Percentiles rank a stretch among this genome's conserved stretches.
These are phyloP conservation scores for Parasteatoda tepidariorum DNA, from an alignment of 1,140 invertebrate species.

Conservation along the genomic window DNA sequence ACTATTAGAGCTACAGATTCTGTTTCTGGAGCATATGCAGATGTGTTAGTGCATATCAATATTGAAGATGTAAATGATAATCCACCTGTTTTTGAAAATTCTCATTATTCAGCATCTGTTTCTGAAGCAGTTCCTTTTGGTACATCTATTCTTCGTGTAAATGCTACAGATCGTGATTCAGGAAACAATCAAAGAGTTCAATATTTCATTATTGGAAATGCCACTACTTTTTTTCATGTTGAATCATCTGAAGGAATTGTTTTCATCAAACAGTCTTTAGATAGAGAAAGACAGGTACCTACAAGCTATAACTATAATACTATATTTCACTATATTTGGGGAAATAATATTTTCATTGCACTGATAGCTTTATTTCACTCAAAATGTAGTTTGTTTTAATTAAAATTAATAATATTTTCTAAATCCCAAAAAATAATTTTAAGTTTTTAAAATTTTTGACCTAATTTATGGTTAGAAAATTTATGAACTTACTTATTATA, in stretches of 20 bases:
- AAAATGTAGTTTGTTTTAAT: no score
- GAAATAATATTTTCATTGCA: no score
- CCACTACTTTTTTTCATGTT: conserved; percentile 54
- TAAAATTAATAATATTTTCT: no score
- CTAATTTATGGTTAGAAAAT: no score
- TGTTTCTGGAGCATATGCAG: conserved; percentile 82
- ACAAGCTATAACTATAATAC: no score
- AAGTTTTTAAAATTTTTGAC: no score
- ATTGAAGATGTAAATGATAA: conserved; percentile 94
- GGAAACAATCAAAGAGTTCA: conserved; percentile 67
- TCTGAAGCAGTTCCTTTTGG: conserved; percentile 86
- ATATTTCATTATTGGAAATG: conserved; percentile 60
- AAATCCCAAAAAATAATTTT: no score
- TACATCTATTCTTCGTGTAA: conserved; percentile 78
- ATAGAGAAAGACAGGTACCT: conserved; percentile 80
- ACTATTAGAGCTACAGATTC: conserved; percentile 89
- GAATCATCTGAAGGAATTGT: conserved; percentile 67
- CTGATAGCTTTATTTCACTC: no score
- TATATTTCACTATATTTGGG: no score
- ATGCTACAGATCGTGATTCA: conserved; percentile 84
- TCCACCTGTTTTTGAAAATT: conserved; percentile 82
- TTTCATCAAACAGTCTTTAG: conserved; percentile 83
- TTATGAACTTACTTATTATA: no score
- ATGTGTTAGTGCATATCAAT: conserved; percentile 82
- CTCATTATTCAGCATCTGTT: conserved; percentile 84